A percentile compares a stretch with the other conserved stretches of the same genome.
Conservation (phyloP, 1,140 invertebrate genomes). For the Meloidogyne hapla region DNA sequence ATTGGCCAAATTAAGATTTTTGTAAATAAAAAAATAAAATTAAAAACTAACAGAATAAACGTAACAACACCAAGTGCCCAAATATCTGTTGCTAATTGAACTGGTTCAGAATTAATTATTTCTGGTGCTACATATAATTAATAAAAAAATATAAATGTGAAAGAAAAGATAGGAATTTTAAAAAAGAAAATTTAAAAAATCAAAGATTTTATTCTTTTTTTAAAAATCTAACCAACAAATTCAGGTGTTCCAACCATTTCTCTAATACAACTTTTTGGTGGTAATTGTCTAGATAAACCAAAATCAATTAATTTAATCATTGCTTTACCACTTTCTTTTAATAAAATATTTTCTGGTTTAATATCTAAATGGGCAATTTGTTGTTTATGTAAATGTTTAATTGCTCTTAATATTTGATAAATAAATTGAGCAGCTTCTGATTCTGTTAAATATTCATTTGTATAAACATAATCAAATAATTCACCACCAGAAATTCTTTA, state of each 20-base stretch:
- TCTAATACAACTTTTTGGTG: slow-evolving; percentile 65
- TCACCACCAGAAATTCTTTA: slow-evolving; percentile 69
- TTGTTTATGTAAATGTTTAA: slow-evolving; percentile 68
- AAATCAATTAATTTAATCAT: slow-evolving; percentile 73
- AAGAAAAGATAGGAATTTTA: no score
- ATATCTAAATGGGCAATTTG: slow-evolving; percentile 69
- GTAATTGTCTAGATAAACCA: slow-evolving; percentile 71
- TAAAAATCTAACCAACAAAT: slow-evolving; percentile 67
- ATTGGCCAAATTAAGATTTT: no score
- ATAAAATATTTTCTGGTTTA: slow-evolving; percentile 71
- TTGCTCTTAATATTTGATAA: slow-evolving; percentile 68
- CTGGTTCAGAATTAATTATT: slow-evolving; percentile 68
- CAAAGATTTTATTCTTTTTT: not conserved
- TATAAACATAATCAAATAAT: slow-evolving; percentile 70
- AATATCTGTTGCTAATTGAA: slow-evolving; percentile 66
- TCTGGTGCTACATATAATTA: no score
- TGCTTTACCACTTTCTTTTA: slow-evolving; percentile 65
- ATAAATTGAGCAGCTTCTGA: slow-evolving; percentile 69
- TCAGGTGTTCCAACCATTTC: slow-evolving; percentile 71
- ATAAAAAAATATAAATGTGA: no score
- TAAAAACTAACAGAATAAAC: slow-evolving; percentile 66
- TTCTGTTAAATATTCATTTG: slow-evolving; percentile 68
- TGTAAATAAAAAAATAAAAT: no score
- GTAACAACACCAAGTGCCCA: slow-evolving; percentile 68
- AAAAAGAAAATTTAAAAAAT: no score